Conservation (phyloP, 2,113 vertebrate genomes). For the Nycticorax nycticorax region DNA sequence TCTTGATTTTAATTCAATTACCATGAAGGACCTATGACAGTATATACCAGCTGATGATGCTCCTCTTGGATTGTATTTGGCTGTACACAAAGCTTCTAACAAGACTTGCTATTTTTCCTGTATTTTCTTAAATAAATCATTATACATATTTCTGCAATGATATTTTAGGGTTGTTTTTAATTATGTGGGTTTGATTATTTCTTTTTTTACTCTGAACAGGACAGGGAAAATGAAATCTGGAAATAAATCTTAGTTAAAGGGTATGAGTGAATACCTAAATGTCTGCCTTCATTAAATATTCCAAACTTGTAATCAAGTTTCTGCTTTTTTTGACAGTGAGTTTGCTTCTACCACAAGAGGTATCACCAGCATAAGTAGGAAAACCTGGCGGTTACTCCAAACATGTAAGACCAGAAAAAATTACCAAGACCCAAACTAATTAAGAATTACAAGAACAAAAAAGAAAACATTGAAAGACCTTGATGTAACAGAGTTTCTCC, state of each 20-base stretch:
- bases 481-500: neutral
- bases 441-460: neutral
- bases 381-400: neutral
- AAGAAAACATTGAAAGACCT: neutral
- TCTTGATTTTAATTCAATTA: neutral
- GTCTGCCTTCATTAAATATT: neutral
- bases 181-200: neutral
- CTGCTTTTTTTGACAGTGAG: neutral
- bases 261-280: neutral
- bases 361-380: rapidly evolving
- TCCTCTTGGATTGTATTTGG: neutral
- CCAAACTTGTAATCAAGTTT: neutral
- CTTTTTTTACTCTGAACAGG: neutral
- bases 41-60: neutral
- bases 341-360: neutral
- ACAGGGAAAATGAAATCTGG: neutral
- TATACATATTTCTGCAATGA: neutral
- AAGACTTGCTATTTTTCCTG: neutral
- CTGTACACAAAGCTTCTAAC: neutral
- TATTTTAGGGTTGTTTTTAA: neutral
- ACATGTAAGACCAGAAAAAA: neutral
- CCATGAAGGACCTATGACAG: neutral
- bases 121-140: neutral
- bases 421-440: neutral
- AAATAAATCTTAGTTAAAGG: neutral